phyloP scores from a whole-genome alignment of 2,888 invertebrate genomes.

The Erynnis tages region DNA sequence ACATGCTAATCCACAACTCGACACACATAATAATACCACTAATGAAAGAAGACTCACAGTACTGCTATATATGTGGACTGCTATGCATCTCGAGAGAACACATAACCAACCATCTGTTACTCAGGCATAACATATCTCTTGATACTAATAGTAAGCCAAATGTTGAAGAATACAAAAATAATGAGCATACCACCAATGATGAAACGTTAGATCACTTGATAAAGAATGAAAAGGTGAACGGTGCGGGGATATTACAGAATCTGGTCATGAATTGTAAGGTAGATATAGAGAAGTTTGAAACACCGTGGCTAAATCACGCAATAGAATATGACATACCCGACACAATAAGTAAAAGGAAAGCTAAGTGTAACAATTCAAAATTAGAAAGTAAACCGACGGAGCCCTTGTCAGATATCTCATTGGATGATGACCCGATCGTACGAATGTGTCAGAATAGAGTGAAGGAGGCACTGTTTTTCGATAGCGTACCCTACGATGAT shows the following conservation, averaged over 20 bases:
- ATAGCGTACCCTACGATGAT: not conserved
- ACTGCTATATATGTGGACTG: not conserved
- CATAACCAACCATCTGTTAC: not conserved
- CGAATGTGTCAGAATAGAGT: too few species aligned
- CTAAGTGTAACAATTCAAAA: too few species aligned
- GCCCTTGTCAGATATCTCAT: not conserved
- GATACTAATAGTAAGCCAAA: too few species aligned
- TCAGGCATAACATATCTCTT: not conserved
- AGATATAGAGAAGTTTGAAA: not conserved
- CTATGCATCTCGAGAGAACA: not conserved
- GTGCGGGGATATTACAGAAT: not conserved
- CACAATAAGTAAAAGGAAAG: too few species aligned
- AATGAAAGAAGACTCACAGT: not conserved
- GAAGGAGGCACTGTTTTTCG: too few species aligned
- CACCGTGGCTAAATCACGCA: not conserved
- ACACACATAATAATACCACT: not conserved
- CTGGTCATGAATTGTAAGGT: not conserved
- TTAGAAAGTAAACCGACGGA: too few species aligned
- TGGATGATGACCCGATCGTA: not conserved
- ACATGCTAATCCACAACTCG: constrained; percentile 4
- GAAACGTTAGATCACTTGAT: not conserved
- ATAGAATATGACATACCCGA: too few species aligned
- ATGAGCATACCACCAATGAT: not conserved
- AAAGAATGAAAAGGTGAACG: not conserved
- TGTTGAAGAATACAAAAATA: not conserved